phyloP scores from a whole-genome alignment of 1,140 invertebrate species.

The Branchinecta lindahli region DNA sequence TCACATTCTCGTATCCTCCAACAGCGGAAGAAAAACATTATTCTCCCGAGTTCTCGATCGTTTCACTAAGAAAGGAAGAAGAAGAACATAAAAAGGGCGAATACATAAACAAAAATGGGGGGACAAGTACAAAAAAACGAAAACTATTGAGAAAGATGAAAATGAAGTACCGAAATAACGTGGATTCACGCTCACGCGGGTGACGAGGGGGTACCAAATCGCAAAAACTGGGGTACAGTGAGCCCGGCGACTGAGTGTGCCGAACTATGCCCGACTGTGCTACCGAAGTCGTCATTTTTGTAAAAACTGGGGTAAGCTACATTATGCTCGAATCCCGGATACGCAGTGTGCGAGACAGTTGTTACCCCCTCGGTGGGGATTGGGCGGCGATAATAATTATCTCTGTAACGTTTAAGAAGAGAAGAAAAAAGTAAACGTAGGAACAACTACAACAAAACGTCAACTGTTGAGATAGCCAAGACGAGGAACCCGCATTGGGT shows the following conservation, averaged over 20 bases:
- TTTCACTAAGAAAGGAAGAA: constrained; percentile 33
- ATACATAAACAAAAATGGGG: background rate
- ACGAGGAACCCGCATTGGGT: too few relatives aligned
- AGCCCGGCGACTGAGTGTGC: background rate
- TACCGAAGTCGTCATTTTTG: too few relatives aligned
- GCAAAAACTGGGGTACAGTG: background rate
- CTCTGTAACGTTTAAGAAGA: too few relatives aligned
- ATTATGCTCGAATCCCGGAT: too few relatives aligned
- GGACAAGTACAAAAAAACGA: constrained; percentile 15
- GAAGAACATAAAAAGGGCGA: too few relatives aligned
- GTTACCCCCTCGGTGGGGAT: too few relatives aligned
- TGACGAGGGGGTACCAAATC: background rate
- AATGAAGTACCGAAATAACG: constrained; percentile 7
- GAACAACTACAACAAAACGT: too few relatives aligned
- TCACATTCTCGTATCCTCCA: constrained; percentile 17
- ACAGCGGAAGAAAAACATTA: constrained; percentile 32
- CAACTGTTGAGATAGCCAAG: too few relatives aligned
- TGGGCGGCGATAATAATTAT: too few relatives aligned
- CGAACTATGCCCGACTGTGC: background rate
- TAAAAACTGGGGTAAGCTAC: too few relatives aligned
- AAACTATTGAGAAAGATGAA: constrained; percentile 13
- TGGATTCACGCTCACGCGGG: constrained; percentile 10
- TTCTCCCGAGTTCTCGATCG: constrained; percentile 41
- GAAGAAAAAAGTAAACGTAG: too few relatives aligned
- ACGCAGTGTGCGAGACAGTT: too few relatives aligned